Conservation (phyloP, 2,888 invertebrate species). For the Sarcophaga carnaria region DNA sequence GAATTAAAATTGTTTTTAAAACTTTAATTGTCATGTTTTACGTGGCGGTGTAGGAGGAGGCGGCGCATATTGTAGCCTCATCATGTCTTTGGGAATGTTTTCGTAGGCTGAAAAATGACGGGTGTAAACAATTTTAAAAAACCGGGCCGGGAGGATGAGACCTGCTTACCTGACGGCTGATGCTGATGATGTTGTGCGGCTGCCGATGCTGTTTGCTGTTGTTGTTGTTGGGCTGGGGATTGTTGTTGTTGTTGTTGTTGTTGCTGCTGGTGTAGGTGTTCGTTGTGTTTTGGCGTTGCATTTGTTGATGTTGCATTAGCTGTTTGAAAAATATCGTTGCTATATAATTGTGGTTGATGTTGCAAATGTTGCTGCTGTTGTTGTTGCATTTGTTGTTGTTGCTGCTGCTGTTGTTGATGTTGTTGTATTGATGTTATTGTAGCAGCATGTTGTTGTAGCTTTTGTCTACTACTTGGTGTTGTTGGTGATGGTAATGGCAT, state of each 20-base stretch:
- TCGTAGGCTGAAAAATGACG: conserved; percentile 82
- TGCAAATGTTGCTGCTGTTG: conserved; percentile 67
- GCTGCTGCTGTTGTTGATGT: conserved; percentile 60
- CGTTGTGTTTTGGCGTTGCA: conserved; percentile 70
- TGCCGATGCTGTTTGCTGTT: conserved; percentile 34
- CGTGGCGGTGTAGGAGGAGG: conserved; percentile 81
- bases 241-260: conserved; percentile 50
- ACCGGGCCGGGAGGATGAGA: conserved; percentile 76
- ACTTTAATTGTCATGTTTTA: conserved; percentile 80
- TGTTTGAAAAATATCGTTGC: conserved; percentile 67
- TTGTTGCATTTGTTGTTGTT: conserved; percentile 54
- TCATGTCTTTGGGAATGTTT: conserved; percentile 82
- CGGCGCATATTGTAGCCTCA: conserved; percentile 74
- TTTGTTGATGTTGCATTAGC: conserved; percentile 59
- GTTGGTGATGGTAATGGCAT: conserved; percentile 73
- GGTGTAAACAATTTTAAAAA: conserved; percentile 81
- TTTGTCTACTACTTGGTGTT: conserved; percentile 66
- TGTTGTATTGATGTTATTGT: conserved; percentile 60
- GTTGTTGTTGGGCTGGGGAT: conserved; percentile 37
- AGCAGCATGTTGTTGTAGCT: conserved; percentile 68
- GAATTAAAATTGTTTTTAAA: conserved; percentile 57
- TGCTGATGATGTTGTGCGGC: conserved; percentile 6
- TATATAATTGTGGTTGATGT: conserved; percentile 65
- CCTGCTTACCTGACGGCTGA: conserved; percentile 76
- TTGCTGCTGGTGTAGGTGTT: conserved; percentile 69